phyloP scores from a whole-genome alignment of 2,888 invertebrate genomes.

The Boloria euphrosyne region DNA sequence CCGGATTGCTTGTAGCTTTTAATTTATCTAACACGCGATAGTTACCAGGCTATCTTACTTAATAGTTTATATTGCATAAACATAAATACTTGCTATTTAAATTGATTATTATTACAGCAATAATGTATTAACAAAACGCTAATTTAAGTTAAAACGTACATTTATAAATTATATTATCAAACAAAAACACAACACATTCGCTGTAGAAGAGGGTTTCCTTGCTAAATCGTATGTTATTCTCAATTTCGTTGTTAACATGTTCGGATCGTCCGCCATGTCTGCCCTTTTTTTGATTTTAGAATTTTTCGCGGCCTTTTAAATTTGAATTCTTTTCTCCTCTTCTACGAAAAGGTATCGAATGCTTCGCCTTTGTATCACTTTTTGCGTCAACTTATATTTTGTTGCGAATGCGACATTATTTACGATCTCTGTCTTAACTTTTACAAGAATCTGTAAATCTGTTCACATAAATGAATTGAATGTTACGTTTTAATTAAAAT shows the following conservation, averaged over 20 bases:
- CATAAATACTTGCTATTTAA: no score
- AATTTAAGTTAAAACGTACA: neutral
- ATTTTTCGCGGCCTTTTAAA: constrained; percentile 73
- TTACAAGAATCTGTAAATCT: constrained; percentile 54
- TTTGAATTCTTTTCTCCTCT: constrained; percentile 79
- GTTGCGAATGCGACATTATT: constrained; percentile 71
- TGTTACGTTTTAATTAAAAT: constrained; percentile 25
- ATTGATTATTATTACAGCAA: no score
- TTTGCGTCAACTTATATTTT: constrained; percentile 71
- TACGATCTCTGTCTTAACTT: constrained; percentile 59
- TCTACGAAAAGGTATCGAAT: constrained; percentile 80
- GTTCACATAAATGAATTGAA: constrained; percentile 38
- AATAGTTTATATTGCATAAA: no score
- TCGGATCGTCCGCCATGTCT: constrained; percentile 54
- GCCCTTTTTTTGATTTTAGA: constrained; percentile 66
- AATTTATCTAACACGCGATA: no score
- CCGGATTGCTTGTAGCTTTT: neutral
- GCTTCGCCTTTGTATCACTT: constrained; percentile 81
- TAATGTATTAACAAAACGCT: neutral
- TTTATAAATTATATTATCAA: constrained; percentile 4
- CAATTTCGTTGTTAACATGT: constrained; percentile 51
- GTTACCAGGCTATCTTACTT: no score
- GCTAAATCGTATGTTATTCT: constrained; percentile 45
- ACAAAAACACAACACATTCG: neutral
- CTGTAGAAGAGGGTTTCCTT: constrained; percentile 37